Base-by-base conservation (phyloP, 2,888 invertebrate species). In the Andricus curvator region DNA sequence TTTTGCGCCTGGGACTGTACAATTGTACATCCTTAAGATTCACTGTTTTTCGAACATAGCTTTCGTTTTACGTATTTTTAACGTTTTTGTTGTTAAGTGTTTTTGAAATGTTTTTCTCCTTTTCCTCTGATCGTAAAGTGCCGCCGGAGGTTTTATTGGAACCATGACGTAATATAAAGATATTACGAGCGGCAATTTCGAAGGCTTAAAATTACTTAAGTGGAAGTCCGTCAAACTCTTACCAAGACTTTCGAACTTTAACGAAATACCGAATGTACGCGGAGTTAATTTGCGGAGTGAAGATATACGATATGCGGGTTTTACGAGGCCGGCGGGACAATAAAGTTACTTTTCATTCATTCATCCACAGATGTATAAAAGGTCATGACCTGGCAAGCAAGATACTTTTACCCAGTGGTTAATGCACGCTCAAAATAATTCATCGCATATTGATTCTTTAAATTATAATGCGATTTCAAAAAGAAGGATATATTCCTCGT, bases 221-320 rank as follows among this genome's bases (percentile, higher is more conserved):
- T n/a, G 6, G n/a, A 74, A 56, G 74, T 74, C 33, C 29, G 56
- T 70, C 51, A 51, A 70, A 51, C 29, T 70, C 74, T 56, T 56
- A 33, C 29, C 29, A n/a, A 74, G 29, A 33, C 56, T 74, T 74
- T 56, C 6, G n/a, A 74, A 74, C 56, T 74, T 74, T 33, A 56
- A 74, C n/a, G 11, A 74, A 74, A 74, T 33, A 74, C 33, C 33
- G 33, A 74, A 74, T 74, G 41, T 44, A 44, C 44, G 44, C 44
- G n/a, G n/a, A 70, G 70, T 25, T 70, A 70, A 70, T 70, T 70
- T 48, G 48, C 51, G 22, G 29, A 51, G 22, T 48, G 15, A 29
- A 48, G 17, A 48, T 48, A 48, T 48, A 48, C 17, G 48, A 48
- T 1, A 29, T 29, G 17, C 17, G 22, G 13, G 44, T n/a, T 41